Base-by-base conservation (phyloP, 2,797 vertebrate species). In the Pagetopsis macropterus region DNA sequence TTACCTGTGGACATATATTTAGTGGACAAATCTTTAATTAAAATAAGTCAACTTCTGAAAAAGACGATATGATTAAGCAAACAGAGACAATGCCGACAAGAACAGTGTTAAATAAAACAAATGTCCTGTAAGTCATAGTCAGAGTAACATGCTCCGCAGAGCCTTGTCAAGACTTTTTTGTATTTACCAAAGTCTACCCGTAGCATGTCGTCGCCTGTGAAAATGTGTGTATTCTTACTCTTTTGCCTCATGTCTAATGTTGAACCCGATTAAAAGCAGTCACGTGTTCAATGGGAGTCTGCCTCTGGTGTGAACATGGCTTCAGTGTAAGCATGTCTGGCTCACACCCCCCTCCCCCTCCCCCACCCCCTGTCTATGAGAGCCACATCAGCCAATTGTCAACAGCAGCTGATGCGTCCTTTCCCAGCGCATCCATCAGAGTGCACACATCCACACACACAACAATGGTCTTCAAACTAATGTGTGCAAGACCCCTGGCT, bases 351-450 rank as follows among this genome's bases (percentile, higher is more conserved):
- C 37, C 14, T 11, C 33, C 61, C 31, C 21, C 21, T 2, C 21
- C 21, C 21, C 65, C 10, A 5, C 43, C 43, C 63, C 56, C 43
- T 52, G 51, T 70, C 58, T 76, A 65, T 72, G 79, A 87, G 82
- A 83, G 58, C 56, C 72, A 84, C 76, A 82, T 87, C 76, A 77
- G 76, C 61, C 76, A 68, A 80, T 88, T 86, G 91, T 92, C 91
- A 90, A 71, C 79, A 83, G 71, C 81, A 89, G 82, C 83, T 87
- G 86, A 84, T 85, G 76, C 68, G 65, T 83, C 70, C 76, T 75
- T 57, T 68, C 58, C 81, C 66, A 55, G 19, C 44, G 63, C 67
- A 73, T 52, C 51, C 64, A 81, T 65, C 70, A 84, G 67, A 45
- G 43, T 21, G 6, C 46, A 21, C 58, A 4, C 59, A 70, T 7